Evolutionary conservation across 2,113 vertebrate genomes (phyloP), one percentile per base, ranked within the genome.

Genomic region (Xiphophorus maculatus): DNA sequence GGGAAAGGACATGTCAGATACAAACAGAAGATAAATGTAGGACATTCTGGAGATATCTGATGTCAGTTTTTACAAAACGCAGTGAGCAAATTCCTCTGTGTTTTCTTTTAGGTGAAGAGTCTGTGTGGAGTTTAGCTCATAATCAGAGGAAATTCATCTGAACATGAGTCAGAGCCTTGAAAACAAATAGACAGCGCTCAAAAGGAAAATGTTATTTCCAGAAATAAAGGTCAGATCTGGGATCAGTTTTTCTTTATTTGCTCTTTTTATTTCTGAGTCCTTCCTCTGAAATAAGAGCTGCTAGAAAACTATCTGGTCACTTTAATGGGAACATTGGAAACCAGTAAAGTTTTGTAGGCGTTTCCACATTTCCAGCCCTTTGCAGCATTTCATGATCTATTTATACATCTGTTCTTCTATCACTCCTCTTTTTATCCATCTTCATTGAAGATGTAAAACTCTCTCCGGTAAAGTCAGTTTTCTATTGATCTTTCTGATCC

Each of bases 31-130:
- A 60, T 64, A 40, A 66, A 63, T 66, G 73, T 62, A 54, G 65
- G 70, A 61, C 25, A 44, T 58, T 61, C 65, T 62, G 60, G 69
- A 76, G 58, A 79, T 44, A 37, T 71, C 3, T 35, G 63, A 74
- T 5, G 25, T 58, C 51, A 58, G 17, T 25, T 58, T 3, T n/a
- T n/a, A n/a, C 44, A 48, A 58, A 58, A 25, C 25, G 10, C 51
- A 17, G 14, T 58, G 51, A 54, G 17, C 19, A 25, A 10, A 8
- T n/a, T n/a, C 51, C n/a, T 25, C 25, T 2, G 51, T 54, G 51
- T 48, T 17, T 48, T 48, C 44, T 7, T 48, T 17, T 6, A 48
- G 44, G 17, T 19, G 44, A 19, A 19, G 44, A 19, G 44, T 48
- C 17, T 7, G 15, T 48, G 44, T 1, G 17, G 15, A 19, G 15